These are phyloP conservation scores for Sakesphorus luctuosus DNA, from an alignment of 2,113 vertebrate species.

Conservation along the genomic window DNA sequence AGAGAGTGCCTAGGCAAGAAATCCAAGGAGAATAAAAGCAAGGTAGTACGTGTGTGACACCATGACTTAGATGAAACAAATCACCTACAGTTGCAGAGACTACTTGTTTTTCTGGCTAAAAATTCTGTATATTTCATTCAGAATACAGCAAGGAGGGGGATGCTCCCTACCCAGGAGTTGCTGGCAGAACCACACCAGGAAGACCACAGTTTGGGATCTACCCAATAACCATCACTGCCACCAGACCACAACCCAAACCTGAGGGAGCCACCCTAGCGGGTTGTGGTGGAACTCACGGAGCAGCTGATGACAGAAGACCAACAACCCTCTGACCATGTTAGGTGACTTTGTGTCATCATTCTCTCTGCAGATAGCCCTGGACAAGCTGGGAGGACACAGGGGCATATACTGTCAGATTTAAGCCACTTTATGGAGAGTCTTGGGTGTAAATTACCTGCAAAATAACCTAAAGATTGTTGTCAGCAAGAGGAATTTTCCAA, in stretches of 20 bases:
- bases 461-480: background rate
- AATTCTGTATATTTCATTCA: background rate
- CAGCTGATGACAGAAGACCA: background rate
- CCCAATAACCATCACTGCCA: background rate
- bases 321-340: background rate
- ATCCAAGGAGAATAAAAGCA: constrained; percentile 11
- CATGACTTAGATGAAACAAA: background rate
- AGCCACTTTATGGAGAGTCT: background rate
- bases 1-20: background rate
- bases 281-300: background rate
- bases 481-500: background rate
- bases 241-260: background rate
- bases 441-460: background rate
- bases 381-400: background rate
- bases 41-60: background rate
- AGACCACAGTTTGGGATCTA: background rate
- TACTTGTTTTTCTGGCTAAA: background rate
- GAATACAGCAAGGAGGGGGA: background rate
- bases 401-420: background rate
- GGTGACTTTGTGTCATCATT: background rate
- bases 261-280: background rate
- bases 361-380: background rate
- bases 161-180: background rate
- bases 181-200: background rate
- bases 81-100: background rate